Evolutionary conservation across 2,888 invertebrate genomes (phyloP).

Genomic region (Liodrosophila aerea): DNA sequence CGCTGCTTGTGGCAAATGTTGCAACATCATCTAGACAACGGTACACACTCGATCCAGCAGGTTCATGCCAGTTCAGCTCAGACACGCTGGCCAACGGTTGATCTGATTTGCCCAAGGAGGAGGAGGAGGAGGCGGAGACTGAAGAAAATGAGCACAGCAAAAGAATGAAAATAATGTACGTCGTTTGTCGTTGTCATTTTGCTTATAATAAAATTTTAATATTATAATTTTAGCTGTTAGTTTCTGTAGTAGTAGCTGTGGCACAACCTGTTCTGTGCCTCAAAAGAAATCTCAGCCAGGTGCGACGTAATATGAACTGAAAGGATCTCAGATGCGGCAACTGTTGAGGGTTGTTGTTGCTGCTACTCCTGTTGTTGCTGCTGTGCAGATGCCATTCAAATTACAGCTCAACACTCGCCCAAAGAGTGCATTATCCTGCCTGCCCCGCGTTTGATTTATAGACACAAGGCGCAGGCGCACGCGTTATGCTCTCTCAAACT

Average conservation of each 20-base stretch:
- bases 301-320: conserved; percentile 30
- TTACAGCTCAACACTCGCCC: conserved; percentile 61
- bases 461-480: conserved; percentile 37
- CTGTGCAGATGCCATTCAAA: conserved; percentile 61
- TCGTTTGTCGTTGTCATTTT: conserved; percentile 1
- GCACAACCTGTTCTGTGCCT: conserved; percentile 35
- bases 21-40: conserved; percentile 64
- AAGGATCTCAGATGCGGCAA: conserved; percentile 47
- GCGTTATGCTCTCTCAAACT: conserved; percentile 25
- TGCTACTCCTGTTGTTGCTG: conserved; percentile 44
- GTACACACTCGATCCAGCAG: conserved; percentile 57
- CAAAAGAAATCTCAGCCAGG: conserved; percentile 62
- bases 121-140: conserved; percentile 6
- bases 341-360: conserved; percentile 6
- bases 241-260: conserved; percentile 30
- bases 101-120: conserved; percentile 59
- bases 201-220: conserved; percentile 54
- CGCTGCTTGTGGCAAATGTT: conserved; percentile 37
- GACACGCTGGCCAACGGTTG: conserved; percentile 48
- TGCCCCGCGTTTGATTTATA: conserved; percentile 70
- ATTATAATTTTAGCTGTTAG: conserved; percentile 58
- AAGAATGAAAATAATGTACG: too few relatives aligned
- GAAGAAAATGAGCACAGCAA: neutral
- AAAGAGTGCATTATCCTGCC: conserved; percentile 62
- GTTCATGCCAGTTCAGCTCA: conserved; percentile 67